A percentile compares a stretch with the other conserved stretches of the same genome.
Conservation (phyloP, 2,888 invertebrate species). For the Exocentrus adspersus region DNA sequence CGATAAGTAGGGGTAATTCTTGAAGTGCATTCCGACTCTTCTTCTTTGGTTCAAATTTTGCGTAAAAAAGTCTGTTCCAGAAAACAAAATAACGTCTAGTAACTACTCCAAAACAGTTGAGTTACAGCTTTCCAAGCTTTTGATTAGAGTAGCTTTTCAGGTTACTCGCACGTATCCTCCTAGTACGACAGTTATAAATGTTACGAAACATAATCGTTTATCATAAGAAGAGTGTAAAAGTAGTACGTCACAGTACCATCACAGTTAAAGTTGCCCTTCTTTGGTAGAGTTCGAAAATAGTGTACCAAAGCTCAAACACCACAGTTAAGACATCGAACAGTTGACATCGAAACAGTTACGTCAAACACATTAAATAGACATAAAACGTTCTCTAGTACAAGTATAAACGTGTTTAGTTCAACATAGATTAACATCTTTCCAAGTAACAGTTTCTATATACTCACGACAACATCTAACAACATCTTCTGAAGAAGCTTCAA, state of each 20-base stretch:
- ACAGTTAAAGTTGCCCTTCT: slow-evolving; percentile 13
- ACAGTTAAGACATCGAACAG: slow-evolving; percentile 4
- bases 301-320: slow-evolving; percentile 20
- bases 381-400: slow-evolving; percentile 1
- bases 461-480: neutral
- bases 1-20: no score
- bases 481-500: neutral
- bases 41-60: no score
- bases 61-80: no score
- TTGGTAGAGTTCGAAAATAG: neutral
- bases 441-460: slow-evolving; percentile 12
- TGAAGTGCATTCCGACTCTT: no score
- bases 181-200: no score
- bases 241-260: slow-evolving; percentile 5
- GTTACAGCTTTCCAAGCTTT: no score
- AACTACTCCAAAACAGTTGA: no score
- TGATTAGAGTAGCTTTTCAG: no score
- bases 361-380: slow-evolving; percentile 16
- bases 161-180: no score
- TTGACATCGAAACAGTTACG: neutral
- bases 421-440: no score
- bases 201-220: neutral
- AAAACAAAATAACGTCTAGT: no score
- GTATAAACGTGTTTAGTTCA: no score
- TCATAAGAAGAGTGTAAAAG: neutral